Evolutionary conservation across 2,888 invertebrate genomes (phyloP), one percentile per base, ranked within the genome.

Genomic region (Sinohyriopsis cumingii): DNA sequence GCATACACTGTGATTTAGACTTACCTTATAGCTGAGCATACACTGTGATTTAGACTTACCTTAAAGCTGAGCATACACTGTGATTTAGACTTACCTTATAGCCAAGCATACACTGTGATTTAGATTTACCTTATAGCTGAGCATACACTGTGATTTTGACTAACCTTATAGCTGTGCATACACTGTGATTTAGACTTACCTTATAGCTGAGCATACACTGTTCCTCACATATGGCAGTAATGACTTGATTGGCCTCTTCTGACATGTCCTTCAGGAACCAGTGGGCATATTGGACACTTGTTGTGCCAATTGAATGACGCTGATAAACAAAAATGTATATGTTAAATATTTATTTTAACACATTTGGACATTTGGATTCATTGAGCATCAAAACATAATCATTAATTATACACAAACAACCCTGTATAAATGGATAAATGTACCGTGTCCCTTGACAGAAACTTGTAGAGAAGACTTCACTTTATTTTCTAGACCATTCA

Each of bases 191-290:
- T 66, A 28, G 5, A 6, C 53, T 19, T 69, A 92, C 92, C 90
- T 96, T 96, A 88, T 99, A 98, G 85, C 97, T 96, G 93, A 99
- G 95, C 78, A 95, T 95, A 89, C 98, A 97, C 87, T 99, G 99
- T 87, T 99, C 98, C 90, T 99, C 98, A 91, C 98, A 98, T 85
- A 99, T 97, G 7, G 98, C 96, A 1, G 98, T 98, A 62, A 99
- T 97, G 57, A 99, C 98, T 89, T 98, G 98, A 90, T 98, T 98
- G 0, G 89, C 97, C 90, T 99, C 98, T 90, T 98, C 98, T 0
- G 98, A 96, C 96, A 99, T 98, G 91, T 99, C 98, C 89, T 99
- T 99, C 69, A 99, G 91, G 89, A 97, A 99, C 92, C 97, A 95
- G 87, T 99, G 98, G 0, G 99, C 98, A 59, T 98, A 89, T 82